Evolutionary conservation across 2,113 vertebrate genomes (phyloP).

Genomic region (Triplophysa tibetana): DNA sequence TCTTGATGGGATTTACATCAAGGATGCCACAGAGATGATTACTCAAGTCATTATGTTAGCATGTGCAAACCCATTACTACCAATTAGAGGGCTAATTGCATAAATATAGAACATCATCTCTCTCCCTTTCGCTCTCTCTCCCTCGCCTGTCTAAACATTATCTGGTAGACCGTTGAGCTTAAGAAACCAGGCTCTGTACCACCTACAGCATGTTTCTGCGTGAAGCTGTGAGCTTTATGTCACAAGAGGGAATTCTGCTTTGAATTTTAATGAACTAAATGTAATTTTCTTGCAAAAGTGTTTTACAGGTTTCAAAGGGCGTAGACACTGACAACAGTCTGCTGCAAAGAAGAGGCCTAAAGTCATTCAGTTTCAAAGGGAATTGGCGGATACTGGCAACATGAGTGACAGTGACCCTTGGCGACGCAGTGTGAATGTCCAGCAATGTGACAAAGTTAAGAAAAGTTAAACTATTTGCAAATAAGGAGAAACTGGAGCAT

Average conservation of each 20-base stretch:
- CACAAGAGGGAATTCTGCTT: slow-evolving; percentile 11
- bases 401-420: no score
- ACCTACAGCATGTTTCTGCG: slow-evolving; percentile 4
- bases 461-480: no score
- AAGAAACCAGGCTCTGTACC: slow-evolving; percentile 12
- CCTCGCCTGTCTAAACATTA: slow-evolving; percentile 55
- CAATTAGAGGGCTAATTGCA: slow-evolving; percentile 80
- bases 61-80: slow-evolving; percentile 75
- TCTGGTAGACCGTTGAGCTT: slow-evolving; percentile 55
- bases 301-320: not conserved
- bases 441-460: no score
- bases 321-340: no score
- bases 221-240: not conserved
- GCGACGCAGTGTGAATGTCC: no score
- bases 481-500: no score
- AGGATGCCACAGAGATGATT: slow-evolving; percentile 67
- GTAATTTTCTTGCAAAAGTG: not conserved
- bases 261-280: not conserved
- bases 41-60: slow-evolving; percentile 74
- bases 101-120: slow-evolving; percentile 74
- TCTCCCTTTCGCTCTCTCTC: slow-evolving; percentile 47
- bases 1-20: slow-evolving; percentile 76
- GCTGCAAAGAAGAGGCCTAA: no score
- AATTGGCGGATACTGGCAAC: no score
- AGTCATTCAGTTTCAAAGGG: no score